A percentile compares a stretch with the other conserved stretches of the same genome.
Conservation (phyloP, 2,113 vertebrate species). For the Gymnorhina tibicen region DNA sequence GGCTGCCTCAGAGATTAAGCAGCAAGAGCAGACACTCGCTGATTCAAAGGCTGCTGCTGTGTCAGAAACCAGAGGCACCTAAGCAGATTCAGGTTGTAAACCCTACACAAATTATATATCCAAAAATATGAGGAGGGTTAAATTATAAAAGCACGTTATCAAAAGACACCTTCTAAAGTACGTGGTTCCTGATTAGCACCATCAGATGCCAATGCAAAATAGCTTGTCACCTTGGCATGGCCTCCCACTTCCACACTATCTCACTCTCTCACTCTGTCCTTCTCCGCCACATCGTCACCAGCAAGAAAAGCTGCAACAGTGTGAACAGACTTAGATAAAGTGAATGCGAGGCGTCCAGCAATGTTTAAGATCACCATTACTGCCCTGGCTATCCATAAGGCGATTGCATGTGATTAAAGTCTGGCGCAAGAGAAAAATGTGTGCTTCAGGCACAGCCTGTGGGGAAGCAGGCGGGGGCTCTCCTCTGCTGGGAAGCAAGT, state of each 20-base stretch:
- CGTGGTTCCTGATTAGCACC: background rate
- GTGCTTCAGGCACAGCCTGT: background rate
- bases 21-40: conserved; percentile 24
- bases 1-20: conserved; percentile 68
- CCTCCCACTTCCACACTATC: conserved; percentile 35
- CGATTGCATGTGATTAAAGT: background rate
- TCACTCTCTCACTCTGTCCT: background rate
- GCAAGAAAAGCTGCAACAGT: conserved; percentile 53
- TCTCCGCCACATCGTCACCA: conserved; percentile 12
- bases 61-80: conserved; percentile 64
- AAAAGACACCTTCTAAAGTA: conserved; percentile 46
- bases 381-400: background rate
- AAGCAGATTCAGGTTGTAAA: conserved; percentile 70
- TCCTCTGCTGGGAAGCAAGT: background rate
- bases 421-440: background rate
- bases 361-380: conserved; percentile 24
- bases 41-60: conserved; percentile 64
- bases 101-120: conserved; percentile 48
- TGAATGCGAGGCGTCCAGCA: background rate
- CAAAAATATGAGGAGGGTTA: conserved; percentile 35
- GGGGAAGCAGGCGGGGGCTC: background rate
- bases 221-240: background rate
- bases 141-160: conserved; percentile 25
- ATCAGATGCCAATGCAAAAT: conserved; percentile 10
- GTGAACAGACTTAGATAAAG: conserved; percentile 61